phyloP scores from a whole-genome alignment of 53 echinoderm and acorn worm species.

The Holothuria leucospilota region DNA sequence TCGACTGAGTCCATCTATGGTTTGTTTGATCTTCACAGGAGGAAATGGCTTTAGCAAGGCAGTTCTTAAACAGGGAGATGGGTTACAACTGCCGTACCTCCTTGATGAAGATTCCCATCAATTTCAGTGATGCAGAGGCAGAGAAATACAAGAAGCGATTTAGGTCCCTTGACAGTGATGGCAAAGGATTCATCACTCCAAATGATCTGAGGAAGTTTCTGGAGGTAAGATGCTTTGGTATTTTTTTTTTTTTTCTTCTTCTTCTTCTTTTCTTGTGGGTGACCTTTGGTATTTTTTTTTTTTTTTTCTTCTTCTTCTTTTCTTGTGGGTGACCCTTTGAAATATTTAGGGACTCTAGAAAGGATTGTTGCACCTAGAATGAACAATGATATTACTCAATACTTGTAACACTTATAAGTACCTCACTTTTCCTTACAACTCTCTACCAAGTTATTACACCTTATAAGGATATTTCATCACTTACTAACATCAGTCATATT shows the following conservation, averaged over 20 bases:
- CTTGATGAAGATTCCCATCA: conserved; percentile 85
- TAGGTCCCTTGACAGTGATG: conserved; percentile 82
- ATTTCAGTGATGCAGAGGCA: conserved; percentile 80
- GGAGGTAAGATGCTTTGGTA: conserved; percentile 52
- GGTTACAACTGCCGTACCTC: conserved; percentile 82
- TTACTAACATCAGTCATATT: not conserved
- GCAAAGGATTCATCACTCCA: conserved; percentile 95
- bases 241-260: not conserved
- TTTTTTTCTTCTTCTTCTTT: too few relatives aligned
- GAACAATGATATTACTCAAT: too few relatives aligned
- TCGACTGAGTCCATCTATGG: too few relatives aligned
- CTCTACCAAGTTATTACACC: too few relatives aligned
- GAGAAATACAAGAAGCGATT: conserved; percentile 91
- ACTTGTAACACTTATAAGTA: too few relatives aligned
- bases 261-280: too few relatives aligned
- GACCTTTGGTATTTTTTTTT: too few relatives aligned
- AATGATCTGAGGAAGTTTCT: conserved; percentile 87
- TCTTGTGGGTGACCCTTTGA: too few relatives aligned
- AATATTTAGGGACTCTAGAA: too few relatives aligned
- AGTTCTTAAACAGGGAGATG: conserved; percentile 89
- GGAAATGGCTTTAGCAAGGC: conserved; percentile 70
- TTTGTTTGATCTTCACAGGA: conserved; percentile 27
- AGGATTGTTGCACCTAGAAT: too few relatives aligned
- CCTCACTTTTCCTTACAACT: too few relatives aligned
- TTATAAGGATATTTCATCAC: too few relatives aligned